A percentile compares a stretch with the other conserved stretches of the same genome.
These are phyloP conservation scores for Ceratoteleas bidentatus DNA, from an alignment of 1,140 invertebrate species.

Conservation along the genomic window DNA sequence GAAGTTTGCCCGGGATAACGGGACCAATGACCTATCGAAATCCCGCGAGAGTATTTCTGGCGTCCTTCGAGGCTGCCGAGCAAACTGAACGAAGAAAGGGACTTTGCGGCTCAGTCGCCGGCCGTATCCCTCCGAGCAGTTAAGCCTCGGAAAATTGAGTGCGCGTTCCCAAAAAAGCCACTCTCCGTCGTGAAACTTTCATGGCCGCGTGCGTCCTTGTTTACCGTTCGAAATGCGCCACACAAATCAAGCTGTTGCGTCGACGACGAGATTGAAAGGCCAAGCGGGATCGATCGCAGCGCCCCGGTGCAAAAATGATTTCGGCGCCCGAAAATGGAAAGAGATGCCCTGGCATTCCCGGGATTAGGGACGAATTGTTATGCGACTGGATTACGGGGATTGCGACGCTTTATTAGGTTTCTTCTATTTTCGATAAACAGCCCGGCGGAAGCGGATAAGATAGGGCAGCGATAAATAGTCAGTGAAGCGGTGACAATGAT, in stretches of 20 bases:
- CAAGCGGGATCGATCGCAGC: slow-evolving; percentile 3
- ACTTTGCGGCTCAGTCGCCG: slow-evolving; percentile 52
- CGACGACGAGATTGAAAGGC: slow-evolving; percentile 29
- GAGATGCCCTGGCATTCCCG: background rate
- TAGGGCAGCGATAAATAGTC: too few relatives aligned
- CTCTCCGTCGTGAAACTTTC: slow-evolving; percentile 43
- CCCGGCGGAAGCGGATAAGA: too few relatives aligned
- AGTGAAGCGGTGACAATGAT: too few relatives aligned
- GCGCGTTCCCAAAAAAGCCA: slow-evolving; percentile 63
- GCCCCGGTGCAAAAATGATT: slow-evolving; percentile 20
- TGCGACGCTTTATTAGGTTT: too few relatives aligned
- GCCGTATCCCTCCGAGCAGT: slow-evolving; percentile 58
- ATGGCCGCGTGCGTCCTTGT: slow-evolving; percentile 23
- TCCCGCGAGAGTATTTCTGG: slow-evolving; percentile 23
- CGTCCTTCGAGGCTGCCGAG: slow-evolving; percentile 5
- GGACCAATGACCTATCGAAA: slow-evolving; percentile 47
- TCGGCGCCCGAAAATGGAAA: too few relatives aligned
- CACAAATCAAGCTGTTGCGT: slow-evolving; percentile 36
- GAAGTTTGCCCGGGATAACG: slow-evolving; percentile 35
- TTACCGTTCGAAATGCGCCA: slow-evolving; percentile 33
- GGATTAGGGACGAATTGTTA: slow-evolving; percentile 5
- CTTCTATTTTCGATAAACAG: too few relatives aligned
- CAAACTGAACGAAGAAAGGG: slow-evolving; percentile 40
- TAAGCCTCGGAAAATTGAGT: slow-evolving; percentile 79
- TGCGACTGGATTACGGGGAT: too few relatives aligned